Evolutionary conservation across 2,113 vertebrate species (phyloP).

Genomic region (Conger conger): DNA sequence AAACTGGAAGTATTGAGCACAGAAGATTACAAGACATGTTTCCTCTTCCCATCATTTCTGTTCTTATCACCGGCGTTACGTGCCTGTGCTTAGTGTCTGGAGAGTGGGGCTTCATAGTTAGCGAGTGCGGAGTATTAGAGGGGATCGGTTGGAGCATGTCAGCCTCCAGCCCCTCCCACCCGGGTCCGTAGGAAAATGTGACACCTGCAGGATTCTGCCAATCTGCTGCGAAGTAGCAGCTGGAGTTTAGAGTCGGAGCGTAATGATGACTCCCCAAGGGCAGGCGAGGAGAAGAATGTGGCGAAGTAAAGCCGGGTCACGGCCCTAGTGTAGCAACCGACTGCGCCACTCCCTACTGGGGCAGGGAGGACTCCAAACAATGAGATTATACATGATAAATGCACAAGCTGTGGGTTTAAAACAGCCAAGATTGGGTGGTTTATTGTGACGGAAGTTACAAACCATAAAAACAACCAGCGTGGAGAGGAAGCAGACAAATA

Average conservation of each 20-base stretch:
- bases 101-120: not conserved
- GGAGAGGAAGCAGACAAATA: too few relatives aligned
- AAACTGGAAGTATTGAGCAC: not conserved
- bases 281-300: not conserved
- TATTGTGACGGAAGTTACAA: too few relatives aligned
- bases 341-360: too few relatives aligned
- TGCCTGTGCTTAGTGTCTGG: not conserved
- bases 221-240: not conserved
- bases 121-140: not conserved
- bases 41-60: not conserved
- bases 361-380: too few relatives aligned
- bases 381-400: too few relatives aligned
- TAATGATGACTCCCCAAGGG: not conserved
- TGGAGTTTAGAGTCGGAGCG: not conserved
- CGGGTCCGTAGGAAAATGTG: not conserved
- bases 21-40: not conserved
- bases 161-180: not conserved
- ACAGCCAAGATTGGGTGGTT: too few relatives aligned
- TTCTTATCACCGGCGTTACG: not conserved
- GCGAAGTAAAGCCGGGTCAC: not conserved
- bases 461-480: too few relatives aligned
- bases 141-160: not conserved
- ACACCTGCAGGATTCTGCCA: not conserved
- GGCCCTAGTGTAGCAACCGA: too few relatives aligned
- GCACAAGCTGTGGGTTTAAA: too few relatives aligned